Evolutionary conservation across 1,140 invertebrate genomes (phyloP).

Genomic region (Epicauta chinensis): DNA sequence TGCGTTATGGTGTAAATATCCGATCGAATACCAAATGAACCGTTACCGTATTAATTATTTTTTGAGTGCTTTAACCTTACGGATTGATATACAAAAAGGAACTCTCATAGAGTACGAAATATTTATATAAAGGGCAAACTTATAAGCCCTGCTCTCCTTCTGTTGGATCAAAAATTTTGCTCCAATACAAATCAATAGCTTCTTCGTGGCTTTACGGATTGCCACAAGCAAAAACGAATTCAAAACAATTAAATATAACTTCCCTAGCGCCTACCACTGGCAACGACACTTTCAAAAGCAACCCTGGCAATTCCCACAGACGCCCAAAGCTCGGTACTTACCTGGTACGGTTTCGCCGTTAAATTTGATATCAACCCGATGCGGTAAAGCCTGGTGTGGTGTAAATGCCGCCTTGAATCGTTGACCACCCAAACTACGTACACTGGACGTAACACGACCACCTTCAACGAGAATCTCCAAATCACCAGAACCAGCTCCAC

Average conservation of each 20-base stretch:
- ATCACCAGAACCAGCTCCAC: conserved; percentile 90
- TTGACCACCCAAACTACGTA: conserved; percentile 86
- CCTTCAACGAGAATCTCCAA: conserved; percentile 95
- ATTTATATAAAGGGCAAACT: no score
- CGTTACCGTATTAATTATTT: neutral
- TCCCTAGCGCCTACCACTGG: no score
- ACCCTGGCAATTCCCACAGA: no score
- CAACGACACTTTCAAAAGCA: no score
- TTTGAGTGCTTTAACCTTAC: neutral
- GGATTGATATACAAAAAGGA: neutral
- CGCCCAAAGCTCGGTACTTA: conserved; percentile 51
- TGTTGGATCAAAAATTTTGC: no score
- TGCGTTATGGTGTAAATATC: no score
- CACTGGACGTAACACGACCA: conserved; percentile 89
- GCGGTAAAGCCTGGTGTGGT: conserved; percentile 75
- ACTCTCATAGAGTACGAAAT: conserved; percentile 1
- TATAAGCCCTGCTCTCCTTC: no score
- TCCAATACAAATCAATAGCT: no score
- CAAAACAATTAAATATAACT: no score
- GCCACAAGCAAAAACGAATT: no score
- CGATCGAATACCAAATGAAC: neutral
- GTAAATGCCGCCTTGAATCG: conserved; percentile 87
- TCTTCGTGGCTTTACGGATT: no score
- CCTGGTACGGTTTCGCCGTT: conserved; percentile 90
- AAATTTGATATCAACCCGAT: conserved; percentile 92